These are phyloP conservation scores for Drosophila aldrichi DNA, from an alignment of 2,888 invertebrate genomes.

Conservation along the genomic window DNA sequence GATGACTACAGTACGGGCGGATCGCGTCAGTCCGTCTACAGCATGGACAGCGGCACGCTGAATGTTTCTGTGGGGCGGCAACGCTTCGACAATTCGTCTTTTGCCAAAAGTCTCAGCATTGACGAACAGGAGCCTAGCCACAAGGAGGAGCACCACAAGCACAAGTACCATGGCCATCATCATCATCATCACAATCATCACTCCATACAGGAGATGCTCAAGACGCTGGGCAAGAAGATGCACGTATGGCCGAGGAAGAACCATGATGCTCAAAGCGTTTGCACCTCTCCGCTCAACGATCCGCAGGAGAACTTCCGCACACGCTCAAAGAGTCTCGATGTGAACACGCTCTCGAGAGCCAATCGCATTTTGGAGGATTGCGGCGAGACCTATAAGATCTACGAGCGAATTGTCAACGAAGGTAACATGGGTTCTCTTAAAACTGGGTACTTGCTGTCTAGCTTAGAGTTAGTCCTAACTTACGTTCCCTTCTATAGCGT, in stretches of 20 bases:
- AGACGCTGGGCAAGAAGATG: slow-evolving; percentile 91
- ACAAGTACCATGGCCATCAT: slow-evolving; percentile 51
- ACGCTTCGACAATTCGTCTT: slow-evolving; percentile 84
- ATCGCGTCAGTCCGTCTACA: slow-evolving; percentile 62
- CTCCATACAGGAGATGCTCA: slow-evolving; percentile 91
- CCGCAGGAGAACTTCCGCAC: slow-evolving; percentile 89
- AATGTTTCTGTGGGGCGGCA: slow-evolving; percentile 49
- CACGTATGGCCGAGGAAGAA: slow-evolving; percentile 90
- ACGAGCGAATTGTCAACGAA: slow-evolving; percentile 91
- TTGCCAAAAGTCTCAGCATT: slow-evolving; percentile 82
- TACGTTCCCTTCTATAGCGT: not conserved
- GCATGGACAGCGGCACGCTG: slow-evolving; percentile 56
- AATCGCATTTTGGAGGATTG: slow-evolving; percentile 89
- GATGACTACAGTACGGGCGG: slow-evolving; percentile 79
- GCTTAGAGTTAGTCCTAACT: slow-evolving; percentile 9
- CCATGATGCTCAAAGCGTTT: slow-evolving; percentile 85
- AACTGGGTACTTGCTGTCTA: slow-evolving; percentile 69
- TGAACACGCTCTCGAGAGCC: slow-evolving; percentile 85
- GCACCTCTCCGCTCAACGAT: slow-evolving; percentile 86
- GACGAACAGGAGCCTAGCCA: slow-evolving; percentile 64
- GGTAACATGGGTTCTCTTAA: slow-evolving; percentile 85
- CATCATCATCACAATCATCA: slow-evolving; percentile 87
- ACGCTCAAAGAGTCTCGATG: slow-evolving; percentile 92
- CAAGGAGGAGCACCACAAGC: slow-evolving; percentile 65
- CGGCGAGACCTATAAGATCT: slow-evolving; percentile 93